phyloP scores from a whole-genome alignment of 2,113 vertebrate genomes.

The Sturnira hondurensis region DNA sequence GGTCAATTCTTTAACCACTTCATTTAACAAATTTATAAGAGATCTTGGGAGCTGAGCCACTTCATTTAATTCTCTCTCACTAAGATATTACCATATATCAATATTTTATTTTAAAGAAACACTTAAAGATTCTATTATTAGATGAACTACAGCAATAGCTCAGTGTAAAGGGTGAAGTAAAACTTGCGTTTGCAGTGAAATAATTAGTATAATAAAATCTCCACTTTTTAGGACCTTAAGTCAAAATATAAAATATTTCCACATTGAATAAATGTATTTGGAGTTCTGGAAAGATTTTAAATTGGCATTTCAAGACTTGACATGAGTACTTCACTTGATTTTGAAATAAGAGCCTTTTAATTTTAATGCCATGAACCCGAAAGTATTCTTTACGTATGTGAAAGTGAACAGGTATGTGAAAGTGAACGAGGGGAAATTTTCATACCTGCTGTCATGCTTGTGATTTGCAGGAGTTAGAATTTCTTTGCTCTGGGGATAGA shows the following conservation, averaged over 20 bases:
- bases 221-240: constrained; percentile 53
- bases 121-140: not conserved
- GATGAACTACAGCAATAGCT: constrained; percentile 23
- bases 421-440: not conserved
- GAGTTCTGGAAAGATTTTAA: not conserved
- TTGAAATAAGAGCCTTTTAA: not conserved
- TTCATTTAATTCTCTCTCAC: not conserved
- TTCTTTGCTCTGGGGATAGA: not conserved
- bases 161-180: constrained; percentile 50
- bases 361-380: not conserved
- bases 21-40: constrained; percentile 9
- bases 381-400: not conserved
- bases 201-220: constrained; percentile 51
- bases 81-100: constrained; percentile 54
- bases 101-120: constrained; percentile 76
- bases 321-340: not conserved
- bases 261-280: not conserved
- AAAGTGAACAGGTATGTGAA: not conserved
- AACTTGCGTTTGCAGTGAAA: constrained; percentile 60
- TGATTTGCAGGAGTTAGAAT: not conserved
- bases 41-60: constrained; percentile 30
- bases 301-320: not conserved
- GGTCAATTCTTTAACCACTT: not conserved
- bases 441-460: not conserved
- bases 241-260: constrained; percentile 37